Base-by-base conservation (phyloP, 2,797 vertebrate genomes). In the Esox masquinongy region DNA sequence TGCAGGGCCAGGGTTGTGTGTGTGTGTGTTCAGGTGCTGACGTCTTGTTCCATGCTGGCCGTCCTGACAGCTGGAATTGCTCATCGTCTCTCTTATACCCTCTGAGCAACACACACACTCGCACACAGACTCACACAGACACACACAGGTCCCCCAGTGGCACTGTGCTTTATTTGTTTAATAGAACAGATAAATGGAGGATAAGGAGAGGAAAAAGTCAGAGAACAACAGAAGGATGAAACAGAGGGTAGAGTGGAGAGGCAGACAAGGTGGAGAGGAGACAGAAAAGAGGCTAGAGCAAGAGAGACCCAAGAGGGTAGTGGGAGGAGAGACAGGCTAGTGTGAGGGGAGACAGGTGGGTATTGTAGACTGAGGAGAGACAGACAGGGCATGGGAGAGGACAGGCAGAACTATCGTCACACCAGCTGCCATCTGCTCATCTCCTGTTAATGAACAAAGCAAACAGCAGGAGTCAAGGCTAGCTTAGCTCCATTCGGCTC, bases 141-240 rank as follows among this genome's bases (percentile, higher is more conserved):
- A 68, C 77, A 66, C 81, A 47, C 43, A 14, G 43, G 43, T 47
- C 43, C 43, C 68, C 90, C 5, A 91, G 95, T 94, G 93, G 94
- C 83, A 88, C 89, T 91, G 90, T 90, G 88, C 91, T 93, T 90
- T 88, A 88, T 88, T 91, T 85, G 90, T 89, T 91, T 96, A 96
- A 97, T 96, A 95, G 95, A 96, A 96, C 96, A 92, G 90, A 92
- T 91, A 93, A 92, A 93, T 92, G 89, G 92, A 91, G 90, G 88
- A 92, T 95, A 95, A 95, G 96, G 94, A 92, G 90, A 92, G 91
- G 91, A 88, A 86, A 77, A 81, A 0, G 83, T 83, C 82, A 84
- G 82, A 79, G 80, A 78, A 84, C 77, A 85, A 80, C 83, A 86
- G 68, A 72, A 82, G 24, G 26, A 29, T 26, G 63, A 36, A 16